These are phyloP conservation scores for Brachylomia viminalis DNA, from an alignment of 2,888 invertebrate genomes.

Conservation along the genomic window DNA sequence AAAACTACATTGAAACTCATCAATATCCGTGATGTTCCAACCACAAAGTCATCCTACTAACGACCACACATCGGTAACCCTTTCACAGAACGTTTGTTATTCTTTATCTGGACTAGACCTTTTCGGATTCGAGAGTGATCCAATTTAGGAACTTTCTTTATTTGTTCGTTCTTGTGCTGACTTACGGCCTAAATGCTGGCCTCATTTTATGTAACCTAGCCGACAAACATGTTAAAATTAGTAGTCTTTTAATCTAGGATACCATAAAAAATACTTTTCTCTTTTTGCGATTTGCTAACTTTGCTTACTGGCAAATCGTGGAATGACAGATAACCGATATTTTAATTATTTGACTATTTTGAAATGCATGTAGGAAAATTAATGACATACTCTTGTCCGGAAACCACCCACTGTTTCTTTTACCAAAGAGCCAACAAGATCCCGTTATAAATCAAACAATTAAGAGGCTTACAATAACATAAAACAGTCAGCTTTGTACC, in stretches of 20 bases:
- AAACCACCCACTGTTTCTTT: not conserved
- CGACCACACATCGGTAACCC: constrained; percentile 21
- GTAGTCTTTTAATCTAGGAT: too few relatives aligned
- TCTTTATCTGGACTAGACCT: constrained; percentile 35
- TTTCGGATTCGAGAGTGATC: constrained; percentile 28
- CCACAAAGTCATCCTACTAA: constrained; percentile 14
- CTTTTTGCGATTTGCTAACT: too few relatives aligned
- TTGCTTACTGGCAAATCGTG: not conserved
- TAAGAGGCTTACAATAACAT: not conserved
- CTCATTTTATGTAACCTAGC: too few relatives aligned
- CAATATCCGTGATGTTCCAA: constrained; percentile 15
- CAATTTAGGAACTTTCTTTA: constrained; percentile 19
- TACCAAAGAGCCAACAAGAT: not conserved
- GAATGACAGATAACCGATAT: not conserved
- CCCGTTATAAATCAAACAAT: too few relatives aligned
- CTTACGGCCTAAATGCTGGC: too few relatives aligned
- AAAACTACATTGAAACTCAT: constrained; percentile 23
- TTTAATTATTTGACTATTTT: not conserved
- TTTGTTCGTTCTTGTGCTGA: not conserved
- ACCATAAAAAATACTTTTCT: too few relatives aligned
- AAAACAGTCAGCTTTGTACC: not conserved
- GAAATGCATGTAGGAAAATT: not conserved
- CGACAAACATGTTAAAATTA: too few relatives aligned
- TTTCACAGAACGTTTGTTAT: constrained; percentile 31
- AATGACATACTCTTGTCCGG: not conserved